Conservation (phyloP, 2,888 invertebrate genomes). For the Pemphredon lugubris region DNA sequence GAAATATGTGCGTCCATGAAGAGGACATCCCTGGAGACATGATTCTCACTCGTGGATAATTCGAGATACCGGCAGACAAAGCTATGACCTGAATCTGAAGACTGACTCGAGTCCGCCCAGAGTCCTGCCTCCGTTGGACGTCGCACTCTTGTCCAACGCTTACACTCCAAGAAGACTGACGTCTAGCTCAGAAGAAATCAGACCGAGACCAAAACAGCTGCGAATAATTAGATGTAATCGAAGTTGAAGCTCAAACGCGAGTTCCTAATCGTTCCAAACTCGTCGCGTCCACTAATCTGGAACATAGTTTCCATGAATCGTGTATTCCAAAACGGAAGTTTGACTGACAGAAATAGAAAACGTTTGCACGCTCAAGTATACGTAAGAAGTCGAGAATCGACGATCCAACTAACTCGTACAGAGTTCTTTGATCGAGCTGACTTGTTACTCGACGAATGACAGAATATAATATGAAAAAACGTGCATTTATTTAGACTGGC, state of each 20-base stretch:
- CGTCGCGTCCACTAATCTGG: not conserved
- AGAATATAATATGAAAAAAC: slow-evolving; percentile 2
- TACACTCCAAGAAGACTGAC: slow-evolving; percentile 57
- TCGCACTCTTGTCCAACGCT: slow-evolving; percentile 4
- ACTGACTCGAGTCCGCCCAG: slow-evolving; percentile 51
- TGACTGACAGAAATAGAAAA: slow-evolving; percentile 32
- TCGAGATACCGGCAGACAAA: slow-evolving; percentile 12
- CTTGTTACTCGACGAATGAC: not conserved
- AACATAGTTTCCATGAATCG: not conserved
- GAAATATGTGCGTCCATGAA: slow-evolving; percentile 31
- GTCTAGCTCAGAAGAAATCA: slow-evolving; percentile 26
- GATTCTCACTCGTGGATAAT: slow-evolving; percentile 45
- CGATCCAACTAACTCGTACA: not conserved
- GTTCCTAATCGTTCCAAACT: slow-evolving; percentile 2
- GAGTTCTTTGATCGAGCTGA: too few relatives aligned
- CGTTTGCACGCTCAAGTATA: slow-evolving; percentile 25
- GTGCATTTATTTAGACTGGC: slow-evolving; percentile 47
- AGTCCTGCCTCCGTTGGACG: slow-evolving; percentile 11
- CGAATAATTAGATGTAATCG: not conserved
- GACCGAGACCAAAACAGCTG: slow-evolving; percentile 3
- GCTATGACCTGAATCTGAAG: slow-evolving; percentile 58
- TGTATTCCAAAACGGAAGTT: slow-evolving; percentile 18
- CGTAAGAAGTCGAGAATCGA: not conserved
- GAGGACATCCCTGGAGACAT: slow-evolving; percentile 39
- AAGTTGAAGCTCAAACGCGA: slow-evolving; percentile 15